These are phyloP conservation scores for Meda fulgida DNA, from an alignment of 2,797 vertebrate species.

Conservation along the genomic window DNA sequence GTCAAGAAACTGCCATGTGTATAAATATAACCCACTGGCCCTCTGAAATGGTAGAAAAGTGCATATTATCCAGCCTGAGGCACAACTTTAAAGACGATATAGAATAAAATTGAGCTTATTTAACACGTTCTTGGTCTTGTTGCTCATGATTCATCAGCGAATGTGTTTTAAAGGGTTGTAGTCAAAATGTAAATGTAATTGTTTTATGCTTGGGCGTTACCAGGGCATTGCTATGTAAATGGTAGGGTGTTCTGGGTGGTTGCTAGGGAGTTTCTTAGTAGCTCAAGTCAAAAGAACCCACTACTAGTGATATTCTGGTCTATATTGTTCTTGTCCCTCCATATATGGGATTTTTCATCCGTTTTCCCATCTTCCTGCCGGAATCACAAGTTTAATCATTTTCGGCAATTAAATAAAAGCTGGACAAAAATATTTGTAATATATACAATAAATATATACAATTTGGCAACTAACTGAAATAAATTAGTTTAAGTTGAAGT, in stretches of 20 bases:
- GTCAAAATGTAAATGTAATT: background rate
- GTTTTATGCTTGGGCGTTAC: background rate
- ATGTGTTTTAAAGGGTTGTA: background rate
- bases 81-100: background rate
- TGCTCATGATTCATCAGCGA: background rate
- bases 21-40: conserved; percentile 25
- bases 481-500: background rate
- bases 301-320: background rate
- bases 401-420: background rate
- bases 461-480: background rate
- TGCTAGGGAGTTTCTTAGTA: background rate
- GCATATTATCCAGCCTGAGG: conserved; percentile 24
- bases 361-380: background rate
- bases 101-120: background rate
- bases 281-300: background rate
- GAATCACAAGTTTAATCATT: background rate
- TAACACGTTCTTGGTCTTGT: too few species aligned
- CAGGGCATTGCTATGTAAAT: background rate
- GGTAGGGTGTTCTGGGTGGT: background rate
- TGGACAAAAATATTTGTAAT: background rate
- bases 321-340: background rate
- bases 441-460: too few species aligned
- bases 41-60: conserved; percentile 25
- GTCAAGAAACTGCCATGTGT: conserved; percentile 23
- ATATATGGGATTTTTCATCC: background rate